phyloP scores from a whole-genome alignment of 2,113 vertebrate genomes.

The Regulus satrapa region DNA sequence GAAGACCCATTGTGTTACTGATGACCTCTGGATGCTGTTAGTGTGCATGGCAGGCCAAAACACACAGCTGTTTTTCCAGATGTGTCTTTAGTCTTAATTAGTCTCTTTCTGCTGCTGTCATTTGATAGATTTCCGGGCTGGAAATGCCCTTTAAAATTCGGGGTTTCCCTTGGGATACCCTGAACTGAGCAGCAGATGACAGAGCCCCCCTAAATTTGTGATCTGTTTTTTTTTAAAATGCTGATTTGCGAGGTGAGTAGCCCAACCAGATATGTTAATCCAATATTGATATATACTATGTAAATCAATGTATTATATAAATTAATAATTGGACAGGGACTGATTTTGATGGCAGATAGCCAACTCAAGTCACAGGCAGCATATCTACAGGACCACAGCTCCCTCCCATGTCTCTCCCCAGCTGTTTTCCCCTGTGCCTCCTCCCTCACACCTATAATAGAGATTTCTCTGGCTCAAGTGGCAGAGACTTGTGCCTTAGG shows the following conservation, averaged over 20 bases:
- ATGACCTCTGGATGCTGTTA: not conserved
- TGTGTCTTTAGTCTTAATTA: not conserved
- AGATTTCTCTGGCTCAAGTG: slow-evolving; percentile 19
- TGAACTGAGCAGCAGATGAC: not conserved
- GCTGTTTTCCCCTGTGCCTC: not conserved
- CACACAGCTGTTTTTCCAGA: not conserved
- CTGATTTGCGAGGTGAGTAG: not conserved
- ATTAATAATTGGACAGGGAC: not conserved
- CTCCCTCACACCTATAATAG: not conserved
- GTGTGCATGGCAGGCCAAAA: not conserved
- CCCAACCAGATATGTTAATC: not conserved
- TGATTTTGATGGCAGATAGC: not conserved
- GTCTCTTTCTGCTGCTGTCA: not conserved
- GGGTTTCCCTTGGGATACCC: not conserved
- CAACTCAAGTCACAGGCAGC: not conserved
- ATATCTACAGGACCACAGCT: not conserved
- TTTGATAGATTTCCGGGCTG: not conserved
- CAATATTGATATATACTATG: not conserved
- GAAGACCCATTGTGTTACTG: not conserved
- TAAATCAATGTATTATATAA: not conserved
- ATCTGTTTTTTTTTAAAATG: not conserved
- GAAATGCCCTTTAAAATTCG: not conserved
- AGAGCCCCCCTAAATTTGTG: not conserved
- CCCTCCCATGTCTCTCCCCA: not conserved
- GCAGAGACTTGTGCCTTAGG: slow-evolving; percentile 45